These are phyloP conservation scores for Clitarchus hookeri DNA, from an alignment of 2,888 invertebrate genomes.

Conservation along the genomic window DNA sequence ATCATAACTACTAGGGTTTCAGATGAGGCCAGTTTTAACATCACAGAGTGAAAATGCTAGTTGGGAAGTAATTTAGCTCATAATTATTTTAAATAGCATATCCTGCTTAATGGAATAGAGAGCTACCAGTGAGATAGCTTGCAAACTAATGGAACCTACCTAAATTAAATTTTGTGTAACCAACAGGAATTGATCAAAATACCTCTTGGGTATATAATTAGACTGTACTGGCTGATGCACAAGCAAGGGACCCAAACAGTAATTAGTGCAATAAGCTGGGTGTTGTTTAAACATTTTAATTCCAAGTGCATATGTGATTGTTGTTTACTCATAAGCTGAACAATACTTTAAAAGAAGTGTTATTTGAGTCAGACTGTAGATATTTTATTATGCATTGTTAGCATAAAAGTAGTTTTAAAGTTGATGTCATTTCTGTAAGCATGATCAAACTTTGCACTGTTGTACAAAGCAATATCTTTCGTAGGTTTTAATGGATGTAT, in stretches of 20 bases:
- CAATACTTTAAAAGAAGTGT: background rate
- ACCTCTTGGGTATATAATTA: background rate
- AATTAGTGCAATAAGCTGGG: background rate
- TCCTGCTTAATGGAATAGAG: background rate
- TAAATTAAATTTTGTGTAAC: no score
- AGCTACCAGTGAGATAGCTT: background rate
- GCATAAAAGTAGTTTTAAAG: background rate
- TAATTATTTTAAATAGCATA: background rate
- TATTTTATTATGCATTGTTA: background rate
- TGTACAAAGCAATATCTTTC: background rate
- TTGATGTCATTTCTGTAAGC: background rate
- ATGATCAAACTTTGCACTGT: background rate
- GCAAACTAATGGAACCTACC: no score
- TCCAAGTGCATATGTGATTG: background rate
- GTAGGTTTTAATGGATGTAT: background rate
- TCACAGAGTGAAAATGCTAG: background rate
- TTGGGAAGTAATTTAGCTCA: background rate
- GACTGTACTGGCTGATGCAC: background rate
- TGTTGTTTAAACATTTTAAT: background rate
- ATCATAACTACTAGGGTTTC: background rate
- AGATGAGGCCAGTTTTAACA: background rate
- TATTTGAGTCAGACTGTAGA: background rate
- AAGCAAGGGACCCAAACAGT: background rate
- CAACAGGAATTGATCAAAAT: no score
- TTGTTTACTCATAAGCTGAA: conserved; percentile 4